Evolutionary conservation across 2,113 vertebrate genomes (phyloP).

Genomic region (Dendrocopos noguchii): DNA sequence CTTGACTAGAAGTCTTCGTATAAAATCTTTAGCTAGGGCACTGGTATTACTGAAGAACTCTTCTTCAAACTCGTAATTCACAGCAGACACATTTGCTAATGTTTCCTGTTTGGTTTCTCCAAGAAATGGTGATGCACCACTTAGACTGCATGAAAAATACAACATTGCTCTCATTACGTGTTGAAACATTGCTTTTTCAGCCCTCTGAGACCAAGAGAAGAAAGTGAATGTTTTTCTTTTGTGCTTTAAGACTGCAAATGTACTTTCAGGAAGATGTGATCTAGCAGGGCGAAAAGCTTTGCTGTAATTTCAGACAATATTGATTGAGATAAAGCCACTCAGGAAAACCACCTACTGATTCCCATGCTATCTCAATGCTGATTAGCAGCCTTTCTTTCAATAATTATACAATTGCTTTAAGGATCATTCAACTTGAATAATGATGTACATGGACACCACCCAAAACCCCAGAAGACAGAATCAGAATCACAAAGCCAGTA

Average conservation of each 20-base stretch:
- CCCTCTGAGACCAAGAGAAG: not conserved
- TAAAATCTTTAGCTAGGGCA: slow-evolving; percentile 96
- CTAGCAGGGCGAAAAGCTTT: not conserved
- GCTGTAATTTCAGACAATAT: not conserved
- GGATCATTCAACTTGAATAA: not conserved
- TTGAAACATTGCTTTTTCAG: not conserved
- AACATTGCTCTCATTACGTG: not conserved
- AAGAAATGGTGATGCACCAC: slow-evolving; percentile 96
- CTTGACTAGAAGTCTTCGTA: slow-evolving; percentile 91
- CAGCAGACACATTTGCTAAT: slow-evolving; percentile 95
- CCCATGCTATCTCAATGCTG: not conserved
- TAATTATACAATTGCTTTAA: not conserved
- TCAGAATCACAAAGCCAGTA: not conserved
- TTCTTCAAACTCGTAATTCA: slow-evolving; percentile 95
- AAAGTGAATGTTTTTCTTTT: not conserved
- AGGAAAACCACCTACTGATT: not conserved
- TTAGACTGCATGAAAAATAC: slow-evolving; percentile 80
- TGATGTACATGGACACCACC: not conserved
- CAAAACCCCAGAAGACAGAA: not conserved
- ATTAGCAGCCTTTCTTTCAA: not conserved
- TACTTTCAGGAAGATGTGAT: not conserved
- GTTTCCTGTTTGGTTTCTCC: slow-evolving; percentile 98
- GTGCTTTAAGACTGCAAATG: not conserved
- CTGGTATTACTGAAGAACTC: slow-evolving; percentile 97
- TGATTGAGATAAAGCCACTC: not conserved